Conservation (phyloP, 2,888 invertebrate genomes). For the Halictus quadricinctus region DNA sequence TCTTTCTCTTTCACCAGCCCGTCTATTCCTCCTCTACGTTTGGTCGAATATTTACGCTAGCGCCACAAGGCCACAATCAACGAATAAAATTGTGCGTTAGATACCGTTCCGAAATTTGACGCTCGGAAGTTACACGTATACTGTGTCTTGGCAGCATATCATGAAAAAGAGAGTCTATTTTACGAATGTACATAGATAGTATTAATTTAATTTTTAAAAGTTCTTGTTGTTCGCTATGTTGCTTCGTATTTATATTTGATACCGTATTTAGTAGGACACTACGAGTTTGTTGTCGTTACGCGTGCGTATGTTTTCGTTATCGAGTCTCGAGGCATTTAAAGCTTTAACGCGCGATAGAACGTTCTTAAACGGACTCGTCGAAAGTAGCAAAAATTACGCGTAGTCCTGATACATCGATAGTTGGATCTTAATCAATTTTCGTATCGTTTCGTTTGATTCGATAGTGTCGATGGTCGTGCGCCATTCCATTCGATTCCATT, state of each 20-base stretch:
- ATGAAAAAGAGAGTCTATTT: slow-evolving; percentile 25
- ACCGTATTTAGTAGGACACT: slow-evolving; percentile 15
- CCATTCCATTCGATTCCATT: slow-evolving; percentile 4
- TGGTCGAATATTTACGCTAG: slow-evolving; percentile 37
- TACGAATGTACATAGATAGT: slow-evolving; percentile 47
- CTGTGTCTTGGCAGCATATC: slow-evolving; percentile 1
- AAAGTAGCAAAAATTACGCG: slow-evolving; percentile 15
- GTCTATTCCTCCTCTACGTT: neutral
- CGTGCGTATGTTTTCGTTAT: slow-evolving; percentile 41
- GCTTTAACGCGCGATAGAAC: slow-evolving; percentile 39
- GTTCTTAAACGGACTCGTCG: slow-evolving; percentile 29
- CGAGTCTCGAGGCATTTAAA: slow-evolving; percentile 19
- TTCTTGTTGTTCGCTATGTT: slow-evolving; percentile 50
- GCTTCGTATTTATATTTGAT: slow-evolving; percentile 54
- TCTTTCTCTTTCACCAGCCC: neutral
- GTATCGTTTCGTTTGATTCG: slow-evolving; percentile 3
- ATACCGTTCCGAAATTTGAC: slow-evolving; percentile 1
- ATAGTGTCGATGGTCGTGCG: neutral
- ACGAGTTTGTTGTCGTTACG: slow-evolving; percentile 24
- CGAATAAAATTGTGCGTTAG: slow-evolving; percentile 17
- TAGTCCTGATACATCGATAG: neutral
- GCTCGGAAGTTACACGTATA: neutral
- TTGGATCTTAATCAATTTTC: neutral
- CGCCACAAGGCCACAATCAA: slow-evolving; percentile 4
- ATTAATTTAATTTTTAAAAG: slow-evolving; percentile 47